Conservation (phyloP, 2,113 vertebrate genomes). For the Typhlomys cinereus region DNA sequence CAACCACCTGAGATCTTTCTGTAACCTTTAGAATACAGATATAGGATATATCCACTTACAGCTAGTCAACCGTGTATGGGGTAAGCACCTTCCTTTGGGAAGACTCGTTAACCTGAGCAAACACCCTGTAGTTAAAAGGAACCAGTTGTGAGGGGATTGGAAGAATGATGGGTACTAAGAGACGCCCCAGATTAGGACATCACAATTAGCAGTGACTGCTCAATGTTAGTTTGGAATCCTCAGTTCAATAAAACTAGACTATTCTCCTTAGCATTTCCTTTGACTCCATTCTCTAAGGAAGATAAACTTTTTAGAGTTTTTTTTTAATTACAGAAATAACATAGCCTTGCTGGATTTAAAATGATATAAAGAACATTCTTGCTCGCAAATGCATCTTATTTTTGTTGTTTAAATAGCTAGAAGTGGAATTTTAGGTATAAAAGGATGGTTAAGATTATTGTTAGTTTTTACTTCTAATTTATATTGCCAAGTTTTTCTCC, state of each 20-base stretch:
- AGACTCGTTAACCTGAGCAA: not conserved
- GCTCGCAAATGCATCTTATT: not conserved
- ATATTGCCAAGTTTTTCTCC: not conserved
- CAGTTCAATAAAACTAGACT: not conserved
- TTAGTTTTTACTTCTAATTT: conserved; percentile 16
- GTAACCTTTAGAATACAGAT: not conserved
- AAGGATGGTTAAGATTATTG: not conserved
- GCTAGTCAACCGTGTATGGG: not conserved
- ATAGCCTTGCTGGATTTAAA: not conserved
- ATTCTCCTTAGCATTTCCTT: not conserved
- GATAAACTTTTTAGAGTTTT: not conserved
- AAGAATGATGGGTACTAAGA: not conserved
- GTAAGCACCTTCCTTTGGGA: not conserved
- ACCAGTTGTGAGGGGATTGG: not conserved
- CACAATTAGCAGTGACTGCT: not conserved
- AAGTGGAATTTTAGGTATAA: not conserved
- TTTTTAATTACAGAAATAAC: conserved; percentile 2
- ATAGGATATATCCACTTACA: not conserved
- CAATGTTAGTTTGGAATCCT: not conserved
- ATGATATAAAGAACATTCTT: not conserved
- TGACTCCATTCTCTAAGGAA: not conserved
- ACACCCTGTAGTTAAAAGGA: not conserved
- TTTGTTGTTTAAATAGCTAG: not conserved
- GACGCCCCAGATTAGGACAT: not conserved
- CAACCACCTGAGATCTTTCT: not conserved